A percentile compares a stretch with the other conserved stretches of the same genome.
phyloP scores from a whole-genome alignment of 2,113 vertebrate genomes.

The Aphyosemion australe region DNA sequence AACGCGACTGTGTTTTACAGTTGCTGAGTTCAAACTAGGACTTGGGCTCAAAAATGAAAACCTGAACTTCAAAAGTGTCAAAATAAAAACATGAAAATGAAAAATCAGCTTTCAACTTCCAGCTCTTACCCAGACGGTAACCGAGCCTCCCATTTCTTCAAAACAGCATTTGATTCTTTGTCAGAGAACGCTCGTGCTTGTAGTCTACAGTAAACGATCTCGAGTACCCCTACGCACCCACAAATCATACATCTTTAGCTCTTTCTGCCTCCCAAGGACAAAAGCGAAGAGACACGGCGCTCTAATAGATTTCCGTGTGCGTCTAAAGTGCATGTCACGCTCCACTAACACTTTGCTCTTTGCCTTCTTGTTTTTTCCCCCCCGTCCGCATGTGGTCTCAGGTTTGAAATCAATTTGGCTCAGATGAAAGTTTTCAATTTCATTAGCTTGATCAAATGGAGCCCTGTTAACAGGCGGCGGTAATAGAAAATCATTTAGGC shows the following conservation, averaged over 20 bases:
- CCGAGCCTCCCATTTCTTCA: background rate
- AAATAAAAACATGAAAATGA: no score
- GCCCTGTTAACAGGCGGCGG: constrained; percentile 76
- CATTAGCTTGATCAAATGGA: constrained; percentile 81
- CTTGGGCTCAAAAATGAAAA: no score
- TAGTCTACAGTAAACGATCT: background rate
- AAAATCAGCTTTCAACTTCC: no score
- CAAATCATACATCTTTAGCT: constrained; percentile 12
- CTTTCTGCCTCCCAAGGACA: constrained; percentile 32
- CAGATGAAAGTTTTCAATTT: constrained; percentile 83
- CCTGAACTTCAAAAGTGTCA: no score
- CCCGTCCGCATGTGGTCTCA: constrained; percentile 46
- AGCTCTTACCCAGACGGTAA: background rate
- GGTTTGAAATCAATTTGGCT: constrained; percentile 79
- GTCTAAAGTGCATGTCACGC: constrained; percentile 44
- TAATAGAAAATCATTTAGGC: constrained; percentile 82
- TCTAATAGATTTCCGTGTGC: constrained; percentile 52
- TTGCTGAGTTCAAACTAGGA: no score
- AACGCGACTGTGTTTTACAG: no score
- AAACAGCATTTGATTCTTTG: background rate
- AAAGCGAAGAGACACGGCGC: constrained; percentile 27
- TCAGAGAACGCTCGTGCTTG: background rate
- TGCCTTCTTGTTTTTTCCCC: background rate
- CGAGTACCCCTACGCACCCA: constrained; percentile 6
- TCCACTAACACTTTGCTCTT: constrained; percentile 31